These are phyloP conservation scores for Stenopsyche tienmushanensis DNA, from an alignment of 1,140 invertebrate species.

Conservation along the genomic window DNA sequence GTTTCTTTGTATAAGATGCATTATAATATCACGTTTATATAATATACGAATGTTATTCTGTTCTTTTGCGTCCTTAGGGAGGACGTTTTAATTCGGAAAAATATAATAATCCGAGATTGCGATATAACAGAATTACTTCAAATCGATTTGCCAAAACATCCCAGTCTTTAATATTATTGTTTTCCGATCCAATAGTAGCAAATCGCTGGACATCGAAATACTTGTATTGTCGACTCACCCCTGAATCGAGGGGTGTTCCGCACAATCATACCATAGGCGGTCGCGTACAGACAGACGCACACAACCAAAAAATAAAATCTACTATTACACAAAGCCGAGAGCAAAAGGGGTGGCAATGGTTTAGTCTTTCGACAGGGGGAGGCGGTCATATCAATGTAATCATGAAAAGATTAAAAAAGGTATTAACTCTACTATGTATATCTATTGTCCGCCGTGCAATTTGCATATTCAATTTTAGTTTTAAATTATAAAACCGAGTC, in stretches of 20 bases:
- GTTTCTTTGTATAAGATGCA: no score
- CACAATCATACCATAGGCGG: background rate
- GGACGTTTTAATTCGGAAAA: no score
- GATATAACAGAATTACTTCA: no score
- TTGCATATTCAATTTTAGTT: no score
- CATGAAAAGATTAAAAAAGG: constrained; percentile 11
- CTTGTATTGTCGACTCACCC: constrained; percentile 6
- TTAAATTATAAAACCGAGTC: no score
- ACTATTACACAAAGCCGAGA: background rate
- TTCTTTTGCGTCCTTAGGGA: no score
- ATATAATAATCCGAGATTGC: no score
- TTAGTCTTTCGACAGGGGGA: background rate
- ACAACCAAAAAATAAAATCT: background rate
- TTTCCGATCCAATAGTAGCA: background rate
- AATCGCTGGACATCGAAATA: background rate
- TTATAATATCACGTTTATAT: no score
- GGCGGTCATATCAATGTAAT: constrained; percentile 8
- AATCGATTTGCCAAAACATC: no score
- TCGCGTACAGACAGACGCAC: background rate
- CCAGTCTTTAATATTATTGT: background rate
- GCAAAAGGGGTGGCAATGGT: background rate
- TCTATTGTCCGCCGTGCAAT: no score
- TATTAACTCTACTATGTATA: background rate
- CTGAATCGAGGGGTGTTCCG: background rate
- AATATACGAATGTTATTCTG: no score